These are phyloP conservation scores for Chironomus tepperi DNA, from an alignment of 1,140 invertebrate species.

Conservation along the genomic window DNA sequence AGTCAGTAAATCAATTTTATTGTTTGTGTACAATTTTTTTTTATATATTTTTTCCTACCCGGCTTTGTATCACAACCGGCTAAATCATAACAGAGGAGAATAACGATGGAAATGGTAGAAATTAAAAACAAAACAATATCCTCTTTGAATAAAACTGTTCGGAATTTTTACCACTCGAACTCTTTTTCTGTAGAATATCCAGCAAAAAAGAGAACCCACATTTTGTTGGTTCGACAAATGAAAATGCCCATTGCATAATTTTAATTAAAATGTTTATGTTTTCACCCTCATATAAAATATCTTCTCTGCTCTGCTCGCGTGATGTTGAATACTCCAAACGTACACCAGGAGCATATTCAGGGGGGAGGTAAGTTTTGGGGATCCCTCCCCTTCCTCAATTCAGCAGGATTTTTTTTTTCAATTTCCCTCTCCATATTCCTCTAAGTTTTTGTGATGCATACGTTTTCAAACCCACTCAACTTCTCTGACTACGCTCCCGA, in stretches of 20 bases:
- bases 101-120: not conserved
- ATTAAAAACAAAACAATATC: not conserved
- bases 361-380: too few relatives aligned
- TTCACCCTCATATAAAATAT: not conserved
- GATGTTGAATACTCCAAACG: not conserved
- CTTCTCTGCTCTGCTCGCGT: not conserved
- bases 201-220: not conserved
- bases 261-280: constrained; percentile 24
- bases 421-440: too few relatives aligned
- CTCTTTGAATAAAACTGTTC: not conserved
- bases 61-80: not conserved
- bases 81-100: not conserved
- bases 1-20: constrained; percentile 24
- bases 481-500: too few relatives aligned
- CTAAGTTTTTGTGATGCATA: too few relatives aligned
- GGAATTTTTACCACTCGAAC: not conserved
- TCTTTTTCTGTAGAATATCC: not conserved
- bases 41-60: not conserved
- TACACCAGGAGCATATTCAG: not conserved
- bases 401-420: too few relatives aligned
- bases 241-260: not conserved
- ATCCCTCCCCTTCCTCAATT: too few relatives aligned
- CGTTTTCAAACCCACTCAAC: too few relatives aligned
- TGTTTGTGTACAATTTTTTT: constrained; percentile 8
- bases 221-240: not conserved